Evolutionary conservation across 2,797 vertebrate species (phyloP).

Genomic region (Acanthis flammea): DNA sequence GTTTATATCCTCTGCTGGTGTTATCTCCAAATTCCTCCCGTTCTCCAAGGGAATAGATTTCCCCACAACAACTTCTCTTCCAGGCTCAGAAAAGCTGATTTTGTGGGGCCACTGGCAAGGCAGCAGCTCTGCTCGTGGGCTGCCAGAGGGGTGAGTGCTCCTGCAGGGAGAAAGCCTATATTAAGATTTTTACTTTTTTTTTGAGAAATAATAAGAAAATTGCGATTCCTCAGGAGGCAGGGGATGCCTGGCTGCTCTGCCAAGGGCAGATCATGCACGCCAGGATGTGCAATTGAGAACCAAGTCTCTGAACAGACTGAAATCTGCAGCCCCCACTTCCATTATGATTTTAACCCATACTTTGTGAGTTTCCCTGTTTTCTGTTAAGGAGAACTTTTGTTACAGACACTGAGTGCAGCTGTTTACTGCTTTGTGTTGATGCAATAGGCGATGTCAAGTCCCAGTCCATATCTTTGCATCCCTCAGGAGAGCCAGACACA

Average conservation of each 20-base stretch:
- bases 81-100: background rate
- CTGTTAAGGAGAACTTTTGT: background rate
- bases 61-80: background rate
- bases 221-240: background rate
- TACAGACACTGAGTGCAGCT: background rate
- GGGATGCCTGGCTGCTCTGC: background rate
- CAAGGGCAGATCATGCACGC: background rate
- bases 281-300: background rate
- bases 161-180: background rate
- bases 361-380: background rate
- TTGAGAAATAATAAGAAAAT: background rate
- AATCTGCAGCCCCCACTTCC: background rate
- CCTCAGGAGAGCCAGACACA: background rate
- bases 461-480: background rate
- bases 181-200: background rate
- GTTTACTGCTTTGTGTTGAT: slow-evolving; percentile 3
- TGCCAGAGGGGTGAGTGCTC: background rate
- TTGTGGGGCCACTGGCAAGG: background rate
- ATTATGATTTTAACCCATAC: background rate
- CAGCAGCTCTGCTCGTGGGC: background rate
- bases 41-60: slow-evolving; percentile 14
- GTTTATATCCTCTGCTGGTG: slow-evolving; percentile 23
- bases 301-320: accelerated
- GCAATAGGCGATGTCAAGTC: background rate
- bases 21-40: slow-evolving; percentile 44